These are phyloP conservation scores for Oxystoma pomonae DNA, from an alignment of 2,888 invertebrate genomes.

Conservation along the genomic window DNA sequence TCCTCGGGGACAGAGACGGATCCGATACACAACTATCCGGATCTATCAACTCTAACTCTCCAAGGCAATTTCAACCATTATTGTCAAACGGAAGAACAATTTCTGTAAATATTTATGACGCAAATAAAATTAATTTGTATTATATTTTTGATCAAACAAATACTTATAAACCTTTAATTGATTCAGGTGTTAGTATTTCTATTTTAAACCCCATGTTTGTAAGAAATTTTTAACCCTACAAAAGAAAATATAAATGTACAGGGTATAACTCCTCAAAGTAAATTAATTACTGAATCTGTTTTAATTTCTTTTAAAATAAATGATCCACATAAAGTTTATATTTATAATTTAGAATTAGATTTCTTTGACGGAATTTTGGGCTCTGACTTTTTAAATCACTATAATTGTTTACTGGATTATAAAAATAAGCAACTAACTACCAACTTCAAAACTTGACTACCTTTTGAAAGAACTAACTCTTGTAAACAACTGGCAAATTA, in stretches of 20 bases:
- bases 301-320: not conserved
- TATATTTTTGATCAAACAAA: not conserved
- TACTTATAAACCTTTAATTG: not conserved
- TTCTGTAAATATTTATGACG: not conserved
- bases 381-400: not conserved
- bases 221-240: not conserved
- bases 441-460: not conserved
- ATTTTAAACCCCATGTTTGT: not conserved
- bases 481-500: not conserved
- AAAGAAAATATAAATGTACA: not conserved
- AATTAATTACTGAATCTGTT: not conserved
- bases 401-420: not conserved
- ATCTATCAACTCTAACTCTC: no score
- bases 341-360: not conserved
- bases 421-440: not conserved
- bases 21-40: no score
- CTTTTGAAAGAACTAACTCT: not conserved
- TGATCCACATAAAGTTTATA: not conserved
- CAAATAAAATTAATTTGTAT: not conserved
- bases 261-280: not conserved
- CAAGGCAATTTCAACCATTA: not conserved
- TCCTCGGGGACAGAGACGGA: no score
- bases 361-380: not conserved
- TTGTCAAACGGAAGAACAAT: not conserved
- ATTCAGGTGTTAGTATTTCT: not conserved